Evolutionary conservation across 2,797 vertebrate species (phyloP).

Genomic region (Anolis apletophallus): DNA sequence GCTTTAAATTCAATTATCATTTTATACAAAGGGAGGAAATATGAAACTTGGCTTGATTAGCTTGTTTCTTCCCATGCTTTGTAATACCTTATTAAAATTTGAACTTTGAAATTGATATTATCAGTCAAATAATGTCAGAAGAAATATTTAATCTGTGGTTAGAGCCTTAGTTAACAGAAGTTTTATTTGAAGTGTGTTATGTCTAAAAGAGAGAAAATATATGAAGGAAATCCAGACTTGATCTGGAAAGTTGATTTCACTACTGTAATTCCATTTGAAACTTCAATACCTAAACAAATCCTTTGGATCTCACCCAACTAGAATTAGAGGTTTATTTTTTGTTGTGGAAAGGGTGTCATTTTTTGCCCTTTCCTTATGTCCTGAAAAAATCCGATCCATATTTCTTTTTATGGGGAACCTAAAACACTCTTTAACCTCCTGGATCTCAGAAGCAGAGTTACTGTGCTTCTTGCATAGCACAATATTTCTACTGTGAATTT

Average conservation of each 20-base stretch:
- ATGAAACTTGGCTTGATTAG: conserved; percentile 79
- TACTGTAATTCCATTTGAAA: conserved; percentile 55
- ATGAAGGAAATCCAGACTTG: conserved; percentile 54
- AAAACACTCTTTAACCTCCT: neutral
- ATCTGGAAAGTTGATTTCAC: conserved; percentile 56
- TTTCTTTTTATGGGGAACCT: neutral
- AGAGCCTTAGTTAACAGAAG: conserved; percentile 79
- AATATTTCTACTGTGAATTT: neutral
- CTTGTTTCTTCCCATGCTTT: conserved; percentile 81
- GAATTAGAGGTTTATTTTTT: conserved; percentile 31
- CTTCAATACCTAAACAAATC: conserved; percentile 18
- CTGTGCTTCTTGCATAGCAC: neutral
- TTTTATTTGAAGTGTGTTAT: conserved; percentile 76
- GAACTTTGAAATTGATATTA: conserved; percentile 83
- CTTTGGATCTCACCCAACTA: conserved; percentile 38
- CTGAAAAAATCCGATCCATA: neutral
- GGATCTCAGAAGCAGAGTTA: neutral
- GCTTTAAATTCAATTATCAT: conserved; percentile 83
- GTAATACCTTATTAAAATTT: conserved; percentile 84
- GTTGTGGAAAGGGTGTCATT: neutral
- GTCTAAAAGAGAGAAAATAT: conserved; percentile 57
- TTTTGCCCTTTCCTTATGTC: neutral
- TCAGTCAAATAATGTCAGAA: conserved; percentile 81
- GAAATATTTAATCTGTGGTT: conserved; percentile 82
- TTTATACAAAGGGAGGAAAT: conserved; percentile 79